Evolutionary conservation across 2,113 vertebrate species (phyloP), one percentile per base, ranked within the genome.

Genomic region (Silurus asotus): DNA sequence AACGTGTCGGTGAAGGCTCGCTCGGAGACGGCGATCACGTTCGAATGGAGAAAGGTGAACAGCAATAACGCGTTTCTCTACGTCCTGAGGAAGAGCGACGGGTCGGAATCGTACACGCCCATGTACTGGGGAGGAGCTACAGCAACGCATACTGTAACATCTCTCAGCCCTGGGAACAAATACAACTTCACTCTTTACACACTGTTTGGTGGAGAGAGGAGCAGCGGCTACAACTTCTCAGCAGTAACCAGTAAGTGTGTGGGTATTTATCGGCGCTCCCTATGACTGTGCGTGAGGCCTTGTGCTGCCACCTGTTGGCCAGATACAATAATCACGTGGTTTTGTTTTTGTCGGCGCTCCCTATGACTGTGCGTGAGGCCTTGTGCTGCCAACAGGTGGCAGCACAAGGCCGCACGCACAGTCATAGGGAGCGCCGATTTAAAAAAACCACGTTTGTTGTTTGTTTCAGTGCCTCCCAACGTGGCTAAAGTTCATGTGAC

Each of bases 181-280:
- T 92, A 93, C 87, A 0, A 0, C 17, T 93, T 92, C 79, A 88
- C 10, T 0, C 69, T 95, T 67, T 87, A 25, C 84, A 92, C 92
- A 11, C 0, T 20, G 14, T 94, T 94, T 88, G 58, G 6, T 14
- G 75, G 25, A 8, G 79, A 88, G 82, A 87, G 45, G 1, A 95
- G 94, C 81, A 51, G 58, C n/a, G 75, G 88, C 14, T 87, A 87
- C 28, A 1, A 55, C 11, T 23, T 0, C 74, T 53, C 51, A 64
- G 85, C 87, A 53, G 67, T 88, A n/a, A 94, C 93, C 89, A 59
- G 94, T 94, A 84, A 87, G 87, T 81, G 23, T 28, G 6, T 25
- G 51, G 37, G 2, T 37, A 2, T 37, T 37, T 37, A 37, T 37
- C 37, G 37, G 37, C 37, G 37, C 37, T 37, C 1, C 37, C 37